These are phyloP conservation scores for Drosophila yakuba DNA, from an alignment of 1,140 invertebrate species.

Conservation along the genomic window DNA sequence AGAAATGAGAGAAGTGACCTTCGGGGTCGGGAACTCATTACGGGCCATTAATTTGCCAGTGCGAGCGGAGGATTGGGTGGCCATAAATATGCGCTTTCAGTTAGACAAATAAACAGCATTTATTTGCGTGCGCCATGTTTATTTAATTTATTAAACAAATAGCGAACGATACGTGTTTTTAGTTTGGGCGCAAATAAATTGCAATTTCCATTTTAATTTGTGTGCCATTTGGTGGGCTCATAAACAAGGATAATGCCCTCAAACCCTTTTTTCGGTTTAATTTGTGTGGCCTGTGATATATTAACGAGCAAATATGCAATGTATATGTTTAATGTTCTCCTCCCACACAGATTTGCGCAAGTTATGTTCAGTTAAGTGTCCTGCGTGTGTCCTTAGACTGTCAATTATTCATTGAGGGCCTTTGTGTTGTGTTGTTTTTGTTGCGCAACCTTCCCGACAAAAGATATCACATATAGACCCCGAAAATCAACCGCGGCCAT, in stretches of 20 bases:
- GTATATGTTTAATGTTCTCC: constrained; percentile 57
- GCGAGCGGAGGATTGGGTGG: constrained; percentile 41
- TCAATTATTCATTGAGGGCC: constrained; percentile 83
- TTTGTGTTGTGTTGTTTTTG: constrained; percentile 75
- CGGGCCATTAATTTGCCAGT: constrained; percentile 70
- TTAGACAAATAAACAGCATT: constrained; percentile 75
- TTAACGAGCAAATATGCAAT: constrained; percentile 61
- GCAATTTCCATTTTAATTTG: constrained; percentile 50
- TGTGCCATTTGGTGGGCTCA: constrained; percentile 8
- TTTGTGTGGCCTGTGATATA: constrained; percentile 45
- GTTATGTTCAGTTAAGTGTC: constrained; percentile 84
- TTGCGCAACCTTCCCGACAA: constrained; percentile 55
- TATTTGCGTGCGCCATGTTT: constrained; percentile 51
- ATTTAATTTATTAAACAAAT: constrained; percentile 56
- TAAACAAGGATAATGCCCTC: too few species aligned
- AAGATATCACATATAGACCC: constrained; percentile 39
- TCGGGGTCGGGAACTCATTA: constrained; percentile 46
- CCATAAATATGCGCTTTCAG: constrained; percentile 77
- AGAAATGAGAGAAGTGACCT: background rate
- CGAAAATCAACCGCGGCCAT: constrained; percentile 61
- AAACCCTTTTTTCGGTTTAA: constrained; percentile 18
- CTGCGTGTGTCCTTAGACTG: constrained; percentile 78
- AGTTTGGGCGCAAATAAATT: constrained; percentile 46
- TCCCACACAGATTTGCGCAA: constrained; percentile 79
- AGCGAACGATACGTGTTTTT: constrained; percentile 33